These are phyloP conservation scores for Apodemia mormo DNA, from an alignment of 2,888 invertebrate genomes.

Conservation along the genomic window DNA sequence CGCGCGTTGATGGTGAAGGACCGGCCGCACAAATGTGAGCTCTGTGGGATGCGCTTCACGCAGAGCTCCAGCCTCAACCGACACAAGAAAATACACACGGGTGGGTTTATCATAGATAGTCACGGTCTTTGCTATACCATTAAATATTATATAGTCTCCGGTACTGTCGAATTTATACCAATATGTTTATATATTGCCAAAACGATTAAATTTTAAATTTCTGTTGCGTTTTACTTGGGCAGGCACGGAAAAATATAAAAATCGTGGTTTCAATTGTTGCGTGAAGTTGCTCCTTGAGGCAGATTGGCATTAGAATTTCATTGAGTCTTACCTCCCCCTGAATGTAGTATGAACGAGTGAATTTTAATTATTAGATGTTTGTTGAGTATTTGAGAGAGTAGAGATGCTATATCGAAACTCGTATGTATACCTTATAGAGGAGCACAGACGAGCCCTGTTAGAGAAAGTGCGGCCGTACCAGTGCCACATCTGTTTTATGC, in stretches of 20 bases:
- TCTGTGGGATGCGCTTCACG: constrained; percentile 86
- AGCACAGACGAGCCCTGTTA: constrained; percentile 83
- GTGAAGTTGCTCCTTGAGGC: constrained; percentile 66
- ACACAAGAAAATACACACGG: constrained; percentile 86
- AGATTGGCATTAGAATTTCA: constrained; percentile 56
- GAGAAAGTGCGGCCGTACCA: constrained; percentile 85
- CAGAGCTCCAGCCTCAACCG: constrained; percentile 87
- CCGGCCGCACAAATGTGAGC: constrained; percentile 85
- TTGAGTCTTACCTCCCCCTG: constrained; percentile 73
- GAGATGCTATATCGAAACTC: constrained; percentile 77
- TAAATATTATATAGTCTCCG: neutral
- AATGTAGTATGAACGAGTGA: constrained; percentile 57
- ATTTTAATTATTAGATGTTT: constrained; percentile 47
- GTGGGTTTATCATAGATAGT: constrained; percentile 63
- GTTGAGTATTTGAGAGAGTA: constrained; percentile 63
- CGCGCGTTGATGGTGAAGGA: constrained; percentile 80
- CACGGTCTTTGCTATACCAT: constrained; percentile 47
- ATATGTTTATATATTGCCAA: neutral
- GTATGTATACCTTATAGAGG: constrained; percentile 81
- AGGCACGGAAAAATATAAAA: constrained; percentile 84
- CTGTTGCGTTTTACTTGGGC: constrained; percentile 66
- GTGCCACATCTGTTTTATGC: constrained; percentile 87
- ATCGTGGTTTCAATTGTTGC: constrained; percentile 68
- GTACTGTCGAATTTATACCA: neutral
- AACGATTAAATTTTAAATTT: neutral